These are phyloP conservation scores for Callipepla squamata DNA, from an alignment of 2,113 vertebrate genomes.

Conservation along the genomic window DNA sequence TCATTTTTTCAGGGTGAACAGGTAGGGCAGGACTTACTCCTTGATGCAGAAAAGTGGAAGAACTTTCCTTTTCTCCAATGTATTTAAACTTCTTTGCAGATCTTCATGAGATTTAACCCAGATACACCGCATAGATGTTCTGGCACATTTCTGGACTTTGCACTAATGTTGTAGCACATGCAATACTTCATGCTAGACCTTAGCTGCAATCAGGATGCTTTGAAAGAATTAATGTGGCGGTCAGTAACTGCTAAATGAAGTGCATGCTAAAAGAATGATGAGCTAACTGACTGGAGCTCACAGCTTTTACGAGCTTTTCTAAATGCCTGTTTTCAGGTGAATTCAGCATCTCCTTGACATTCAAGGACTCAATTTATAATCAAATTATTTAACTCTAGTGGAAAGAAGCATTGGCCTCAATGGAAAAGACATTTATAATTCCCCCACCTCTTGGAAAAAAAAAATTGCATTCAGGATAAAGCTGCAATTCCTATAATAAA, in stretches of 20 bases:
- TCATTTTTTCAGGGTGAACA: not conserved
- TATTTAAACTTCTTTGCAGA: not conserved
- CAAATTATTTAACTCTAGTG: constrained; percentile 67
- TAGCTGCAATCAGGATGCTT: constrained; percentile 3
- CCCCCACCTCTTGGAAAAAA: not conserved
- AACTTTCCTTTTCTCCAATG: not conserved
- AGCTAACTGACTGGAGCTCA: constrained; percentile 22
- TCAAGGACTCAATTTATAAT: constrained; percentile 70
- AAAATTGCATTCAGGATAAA: not conserved
- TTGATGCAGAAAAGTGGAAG: not conserved
- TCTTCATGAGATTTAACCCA: not conserved
- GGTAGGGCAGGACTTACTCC: not conserved
- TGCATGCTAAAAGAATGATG: constrained; percentile 10
- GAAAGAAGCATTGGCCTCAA: constrained; percentile 43
- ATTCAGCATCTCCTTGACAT: constrained; percentile 72
- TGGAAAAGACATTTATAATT: constrained; percentile 44
- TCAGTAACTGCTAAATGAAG: constrained; percentile 24
- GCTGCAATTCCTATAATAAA: constrained; percentile 9
- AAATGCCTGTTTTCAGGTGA: constrained; percentile 61
- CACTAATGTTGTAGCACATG: not conserved
- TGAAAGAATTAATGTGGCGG: not conserved
- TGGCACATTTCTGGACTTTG: not conserved
- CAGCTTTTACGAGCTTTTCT: constrained; percentile 51
- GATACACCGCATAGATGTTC: not conserved
- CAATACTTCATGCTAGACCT: not conserved